Evolutionary conservation across 2,888 invertebrate genomes (phyloP).

Genomic region (Lamproptera curius): DNA sequence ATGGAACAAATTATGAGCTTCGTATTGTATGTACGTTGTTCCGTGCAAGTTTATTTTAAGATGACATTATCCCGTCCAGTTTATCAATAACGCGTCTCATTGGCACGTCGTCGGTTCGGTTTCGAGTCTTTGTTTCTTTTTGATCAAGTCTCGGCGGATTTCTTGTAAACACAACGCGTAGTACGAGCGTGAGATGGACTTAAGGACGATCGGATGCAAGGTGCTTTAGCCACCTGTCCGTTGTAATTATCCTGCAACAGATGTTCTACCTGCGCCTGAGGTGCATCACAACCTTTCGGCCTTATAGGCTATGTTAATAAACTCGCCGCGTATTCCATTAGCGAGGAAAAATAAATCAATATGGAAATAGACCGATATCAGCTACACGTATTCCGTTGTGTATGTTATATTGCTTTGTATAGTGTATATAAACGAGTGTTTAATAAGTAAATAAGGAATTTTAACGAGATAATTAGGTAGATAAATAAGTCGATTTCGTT

Average conservation of each 20-base stretch:
- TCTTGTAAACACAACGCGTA: not conserved
- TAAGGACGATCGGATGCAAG: constrained; percentile 60
- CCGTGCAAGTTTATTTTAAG: constrained; percentile 1
- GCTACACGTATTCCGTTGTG: not conserved
- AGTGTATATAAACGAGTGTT: no score
- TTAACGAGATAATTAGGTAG: no score
- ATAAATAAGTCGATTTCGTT: no score
- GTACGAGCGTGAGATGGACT: constrained; percentile 28
- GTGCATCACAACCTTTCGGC: constrained; percentile 25
- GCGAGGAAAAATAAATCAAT: no score
- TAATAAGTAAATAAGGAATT: no score
- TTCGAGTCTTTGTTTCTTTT: constrained; percentile 8
- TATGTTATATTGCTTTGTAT: no score
- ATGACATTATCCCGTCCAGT: not conserved
- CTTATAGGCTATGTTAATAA: no score
- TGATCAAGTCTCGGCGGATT: constrained; percentile 1
- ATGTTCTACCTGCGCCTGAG: constrained; percentile 60
- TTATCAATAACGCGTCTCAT: not conserved
- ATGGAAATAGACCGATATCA: no score
- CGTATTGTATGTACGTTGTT: not conserved
- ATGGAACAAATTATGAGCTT: not conserved
- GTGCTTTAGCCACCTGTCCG: constrained; percentile 69
- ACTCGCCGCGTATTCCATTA: no score
- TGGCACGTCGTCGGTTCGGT: constrained; percentile 17
- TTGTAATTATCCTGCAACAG: constrained; percentile 68